Evolutionary conservation across 37 sponge, comb jelly and placozoan species (phyloP).

Genomic region (Hexactinellida sp.): DNA sequence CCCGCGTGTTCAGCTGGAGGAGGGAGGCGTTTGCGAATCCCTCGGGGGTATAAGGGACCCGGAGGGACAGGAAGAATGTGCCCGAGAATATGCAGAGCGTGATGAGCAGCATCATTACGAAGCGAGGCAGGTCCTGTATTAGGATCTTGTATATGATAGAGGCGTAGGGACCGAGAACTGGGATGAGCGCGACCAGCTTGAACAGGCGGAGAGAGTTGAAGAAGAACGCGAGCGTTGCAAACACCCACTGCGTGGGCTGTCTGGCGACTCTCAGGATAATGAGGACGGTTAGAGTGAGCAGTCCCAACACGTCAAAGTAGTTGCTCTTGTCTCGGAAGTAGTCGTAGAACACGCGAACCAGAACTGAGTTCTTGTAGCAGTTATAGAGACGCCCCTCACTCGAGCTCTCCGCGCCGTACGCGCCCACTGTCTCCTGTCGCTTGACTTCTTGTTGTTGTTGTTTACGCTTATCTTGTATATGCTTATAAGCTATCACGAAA

Average conservation of each 20-base stretch:
- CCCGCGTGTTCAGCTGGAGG: not conserved
- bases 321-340: not conserved
- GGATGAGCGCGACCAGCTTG: not conserved
- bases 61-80: not conserved
- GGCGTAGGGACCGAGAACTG: not conserved
- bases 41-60: not conserved
- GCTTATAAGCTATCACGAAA: not conserved
- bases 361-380: not conserved
- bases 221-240: not conserved
- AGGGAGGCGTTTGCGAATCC: not conserved
- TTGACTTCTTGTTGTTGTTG: not conserved
- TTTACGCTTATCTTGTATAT: not conserved
- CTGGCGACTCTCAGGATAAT: not conserved
- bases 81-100: not conserved
- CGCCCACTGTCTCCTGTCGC: not conserved
- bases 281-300: not conserved
- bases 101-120: not conserved
- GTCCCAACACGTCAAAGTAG: not conserved
- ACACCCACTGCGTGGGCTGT: not conserved
- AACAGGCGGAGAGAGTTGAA: not conserved
- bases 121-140: not conserved
- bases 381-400: not conserved
- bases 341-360: not conserved
- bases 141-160: not conserved
- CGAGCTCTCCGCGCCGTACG: not conserved